phyloP scores from a whole-genome alignment of 2,888 invertebrate genomes.

The Apotomis turbidana region DNA sequence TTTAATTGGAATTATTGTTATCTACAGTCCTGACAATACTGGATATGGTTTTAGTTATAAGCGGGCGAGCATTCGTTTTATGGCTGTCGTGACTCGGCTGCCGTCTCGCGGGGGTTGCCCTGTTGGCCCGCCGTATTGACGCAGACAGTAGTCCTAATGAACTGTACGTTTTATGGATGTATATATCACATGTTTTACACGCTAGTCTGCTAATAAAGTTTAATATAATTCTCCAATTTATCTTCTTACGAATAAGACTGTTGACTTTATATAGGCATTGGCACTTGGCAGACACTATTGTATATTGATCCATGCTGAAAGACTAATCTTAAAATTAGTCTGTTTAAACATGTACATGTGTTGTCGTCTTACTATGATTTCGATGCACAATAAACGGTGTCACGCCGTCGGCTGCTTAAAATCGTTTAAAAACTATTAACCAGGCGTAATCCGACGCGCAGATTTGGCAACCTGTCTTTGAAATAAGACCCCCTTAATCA shows the following conservation, averaged over 20 bases:
- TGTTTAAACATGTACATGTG: too few species aligned
- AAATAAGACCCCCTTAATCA: conserved; percentile 33
- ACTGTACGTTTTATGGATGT: conserved; percentile 10
- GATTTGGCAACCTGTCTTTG: conserved; percentile 36
- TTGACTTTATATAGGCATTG: too few species aligned
- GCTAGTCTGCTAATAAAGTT: background rate
- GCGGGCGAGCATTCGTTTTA: conserved; percentile 1
- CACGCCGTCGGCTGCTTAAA: background rate
- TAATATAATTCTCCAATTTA: too few species aligned
- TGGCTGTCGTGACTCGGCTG: conserved; percentile 7
- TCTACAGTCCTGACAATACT: background rate
- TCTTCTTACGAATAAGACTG: too few species aligned
- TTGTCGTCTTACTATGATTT: too few species aligned
- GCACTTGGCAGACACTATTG: too few species aligned
- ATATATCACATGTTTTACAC: conserved; percentile 4
- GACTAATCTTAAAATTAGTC: too few species aligned
- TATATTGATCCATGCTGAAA: too few species aligned
- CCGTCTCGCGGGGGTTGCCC: conserved; percentile 23
- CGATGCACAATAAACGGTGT: too few species aligned
- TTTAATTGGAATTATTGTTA: conserved; percentile 13
- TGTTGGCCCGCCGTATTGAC: conserved; percentile 27
- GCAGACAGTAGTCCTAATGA: conserved; percentile 28
- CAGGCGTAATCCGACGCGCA: conserved; percentile 18
- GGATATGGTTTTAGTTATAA: background rate
- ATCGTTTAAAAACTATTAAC: conserved; percentile 7